Base-by-base conservation (phyloP, 2,888 invertebrate species). In the Cryptocephalus moraei region DNA sequence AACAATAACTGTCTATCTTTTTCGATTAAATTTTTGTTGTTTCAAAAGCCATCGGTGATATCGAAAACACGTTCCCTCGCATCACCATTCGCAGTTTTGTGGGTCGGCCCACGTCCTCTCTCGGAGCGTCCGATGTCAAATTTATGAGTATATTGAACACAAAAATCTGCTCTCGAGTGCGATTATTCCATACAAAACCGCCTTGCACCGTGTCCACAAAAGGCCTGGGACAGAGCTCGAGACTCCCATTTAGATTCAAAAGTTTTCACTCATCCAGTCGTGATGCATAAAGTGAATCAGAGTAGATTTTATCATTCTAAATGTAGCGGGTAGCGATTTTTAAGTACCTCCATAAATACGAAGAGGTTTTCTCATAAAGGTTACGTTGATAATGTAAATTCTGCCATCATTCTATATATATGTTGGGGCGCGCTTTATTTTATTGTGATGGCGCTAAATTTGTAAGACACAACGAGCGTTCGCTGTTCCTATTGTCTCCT, bases 261-360 rank as follows among this genome's bases (percentile, higher is more conserved):
- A 51, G 50, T 48, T 49, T 50, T 54, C 50, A 46, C 52, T 54
- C 54, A 52, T 50, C 45, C 48, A 44, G 49, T 54, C 54, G 54
- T 54, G 54, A 54, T 49, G 50, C 54, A 52, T 54, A 54, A 52
- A 54, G 50, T 54, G 46, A 54, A 49, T 54, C 54, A 54, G 54
- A 54, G 50, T 52, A 54, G 54, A 54, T 54, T 49, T 52, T 54
- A 54, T 54, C 54, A 48, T 50, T 50, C 47, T 47, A 48, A 54
- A 54, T 54, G 50, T 50, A 49, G 50, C 52, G 52, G 52, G 52
- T 50, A 52, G 49, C 54, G 50, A 49, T 54, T 52, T 54, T 52
- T 49, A 54, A 54, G 32, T 31, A 31, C 32, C 13, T 32, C 42
- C 51, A 53, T 52, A 51, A 53, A 55, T 51, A 51, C 44, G 45